A percentile compares a stretch with the other conserved stretches of the same genome.
phyloP scores from a whole-genome alignment of 1,140 invertebrate species.

The Pollicipes pollicipes region DNA sequence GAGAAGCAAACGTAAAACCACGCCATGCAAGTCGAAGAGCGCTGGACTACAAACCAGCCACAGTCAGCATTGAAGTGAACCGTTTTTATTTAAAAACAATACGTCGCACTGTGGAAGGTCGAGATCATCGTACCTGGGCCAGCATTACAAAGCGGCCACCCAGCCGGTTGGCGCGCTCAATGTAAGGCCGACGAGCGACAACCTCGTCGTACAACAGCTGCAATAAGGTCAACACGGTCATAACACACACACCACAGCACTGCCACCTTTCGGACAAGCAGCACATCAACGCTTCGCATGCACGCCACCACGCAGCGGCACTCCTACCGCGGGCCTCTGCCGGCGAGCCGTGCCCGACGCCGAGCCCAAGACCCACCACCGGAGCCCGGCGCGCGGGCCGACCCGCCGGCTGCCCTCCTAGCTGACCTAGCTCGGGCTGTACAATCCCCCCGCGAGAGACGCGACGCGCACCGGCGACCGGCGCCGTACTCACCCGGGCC shows the following conservation, averaged over 20 bases:
- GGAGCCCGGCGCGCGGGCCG: too few species aligned
- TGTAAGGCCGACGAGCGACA: constrained; percentile 71
- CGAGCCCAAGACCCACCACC: neutral
- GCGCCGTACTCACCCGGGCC: neutral
- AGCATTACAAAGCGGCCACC: constrained; percentile 90
- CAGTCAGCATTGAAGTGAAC: too few species aligned
- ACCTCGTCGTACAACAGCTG: constrained; percentile 78
- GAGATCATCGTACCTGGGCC: constrained; percentile 62
- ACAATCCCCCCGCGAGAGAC: neutral
- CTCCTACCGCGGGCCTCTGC: constrained; percentile 56
- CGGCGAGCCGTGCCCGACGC: neutral
- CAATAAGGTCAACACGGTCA: constrained; percentile 24
- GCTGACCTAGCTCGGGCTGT: neutral
- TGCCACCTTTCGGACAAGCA: neutral
- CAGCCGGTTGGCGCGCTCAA: constrained; percentile 85
- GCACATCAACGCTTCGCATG: neutral
- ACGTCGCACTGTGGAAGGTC: neutral
- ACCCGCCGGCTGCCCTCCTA: neutral
- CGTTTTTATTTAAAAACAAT: too few species aligned
- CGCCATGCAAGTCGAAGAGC: neutral
- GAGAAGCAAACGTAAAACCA: neutral
- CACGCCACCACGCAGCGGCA: neutral
- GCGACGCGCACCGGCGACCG: too few species aligned
- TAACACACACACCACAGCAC: neutral
- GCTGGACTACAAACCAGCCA: too few species aligned